Evolutionary conservation across 2,113 vertebrate genomes (phyloP).

Genomic region (Menidia beryllina): DNA sequence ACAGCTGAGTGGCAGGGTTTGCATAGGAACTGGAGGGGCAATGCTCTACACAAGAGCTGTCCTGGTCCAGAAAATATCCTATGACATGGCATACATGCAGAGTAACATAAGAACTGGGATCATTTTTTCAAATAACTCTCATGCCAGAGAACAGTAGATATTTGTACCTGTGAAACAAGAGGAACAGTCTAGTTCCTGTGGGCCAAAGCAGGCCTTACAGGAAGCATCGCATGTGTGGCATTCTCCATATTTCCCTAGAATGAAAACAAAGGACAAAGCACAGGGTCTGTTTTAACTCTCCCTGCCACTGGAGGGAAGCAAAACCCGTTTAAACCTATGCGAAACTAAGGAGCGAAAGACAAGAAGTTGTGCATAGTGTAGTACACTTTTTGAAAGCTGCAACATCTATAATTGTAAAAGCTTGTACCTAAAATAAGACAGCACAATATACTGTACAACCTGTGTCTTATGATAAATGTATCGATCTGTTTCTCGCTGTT

Average conservation of each 20-base stretch:
- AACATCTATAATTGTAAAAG: too few relatives aligned
- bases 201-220: slow-evolving; percentile 79
- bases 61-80: slow-evolving; percentile 82
- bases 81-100: background rate
- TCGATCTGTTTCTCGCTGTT: too few relatives aligned
- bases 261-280: background rate
- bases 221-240: slow-evolving; percentile 69
- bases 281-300: background rate
- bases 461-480: too few relatives aligned
- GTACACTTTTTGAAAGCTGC: background rate
- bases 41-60: slow-evolving; percentile 76
- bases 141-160: background rate
- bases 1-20: slow-evolving; percentile 76
- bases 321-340: background rate
- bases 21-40: slow-evolving; percentile 79
- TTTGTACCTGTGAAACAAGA: slow-evolving; percentile 73
- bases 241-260: slow-evolving; percentile 61
- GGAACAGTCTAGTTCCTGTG: slow-evolving; percentile 76
- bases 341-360: too few relatives aligned
- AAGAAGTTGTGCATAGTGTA: background rate
- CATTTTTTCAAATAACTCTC: accelerated
- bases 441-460: too few relatives aligned
- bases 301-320: slow-evolving; percentile 37
- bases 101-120: too few relatives aligned
- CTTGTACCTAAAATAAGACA: too few relatives aligned